Evolutionary conservation across 2,888 invertebrate species (phyloP).

Genomic region (Microctonus brassicae): DNA sequence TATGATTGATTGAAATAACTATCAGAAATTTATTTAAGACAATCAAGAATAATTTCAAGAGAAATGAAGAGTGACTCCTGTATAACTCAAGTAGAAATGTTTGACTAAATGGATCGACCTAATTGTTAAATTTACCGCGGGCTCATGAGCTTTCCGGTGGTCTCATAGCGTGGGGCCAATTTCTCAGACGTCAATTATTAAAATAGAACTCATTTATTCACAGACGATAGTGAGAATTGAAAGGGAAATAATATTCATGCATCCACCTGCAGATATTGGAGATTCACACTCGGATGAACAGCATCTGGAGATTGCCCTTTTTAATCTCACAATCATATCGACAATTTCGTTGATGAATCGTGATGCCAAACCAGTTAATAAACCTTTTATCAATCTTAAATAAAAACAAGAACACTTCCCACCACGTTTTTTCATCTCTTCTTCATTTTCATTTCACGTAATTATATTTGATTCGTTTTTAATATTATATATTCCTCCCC

Average conservation of each 20-base stretch:
- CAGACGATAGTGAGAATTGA: not conserved
- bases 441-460: slow-evolving; percentile 4
- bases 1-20: not conserved
- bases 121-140: slow-evolving; percentile 4
- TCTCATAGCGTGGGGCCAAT: slow-evolving; percentile 56
- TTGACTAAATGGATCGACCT: slow-evolving; percentile 41
- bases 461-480: not conserved
- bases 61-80: slow-evolving; percentile 15
- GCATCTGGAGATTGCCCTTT: slow-evolving; percentile 58
- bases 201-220: slow-evolving; percentile 11
- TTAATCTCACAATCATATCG: slow-evolving; percentile 63
- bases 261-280: slow-evolving; percentile 59
- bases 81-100: slow-evolving; percentile 39
- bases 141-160: slow-evolving; percentile 43
- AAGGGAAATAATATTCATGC: not conserved
- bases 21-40: not conserved
- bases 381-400: slow-evolving; percentile 59
- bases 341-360: slow-evolving; percentile 61
- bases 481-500: not conserved
- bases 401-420: slow-evolving; percentile 66
- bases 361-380: slow-evolving; percentile 58
- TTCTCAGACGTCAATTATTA: slow-evolving; percentile 28
- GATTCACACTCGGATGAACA: slow-evolving; percentile 46
- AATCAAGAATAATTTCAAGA: not conserved
- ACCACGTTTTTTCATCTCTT: slow-evolving; percentile 44